Conservation (phyloP, 2,797 vertebrate genomes). For the Ctenopoma kingsleyae region DNA sequence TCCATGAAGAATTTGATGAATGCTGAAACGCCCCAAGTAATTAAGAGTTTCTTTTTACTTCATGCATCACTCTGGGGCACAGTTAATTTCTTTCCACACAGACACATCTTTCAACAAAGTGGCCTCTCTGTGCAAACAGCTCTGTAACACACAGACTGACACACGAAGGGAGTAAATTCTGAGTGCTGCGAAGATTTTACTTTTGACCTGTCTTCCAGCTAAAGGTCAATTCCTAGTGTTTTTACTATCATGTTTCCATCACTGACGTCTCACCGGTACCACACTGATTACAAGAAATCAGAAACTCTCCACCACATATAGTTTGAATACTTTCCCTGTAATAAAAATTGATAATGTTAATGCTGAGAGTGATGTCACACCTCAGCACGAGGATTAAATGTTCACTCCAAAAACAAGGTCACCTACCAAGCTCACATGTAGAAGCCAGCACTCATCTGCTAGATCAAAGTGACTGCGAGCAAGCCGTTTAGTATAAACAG, state of each 20-base stretch:
- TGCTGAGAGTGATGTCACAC: neutral
- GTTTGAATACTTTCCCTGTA: neutral
- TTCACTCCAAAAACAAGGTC: conserved; percentile 10
- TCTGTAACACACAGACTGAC: conserved; percentile 5
- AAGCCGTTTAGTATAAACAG: conserved; percentile 14
- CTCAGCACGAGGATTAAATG: neutral
- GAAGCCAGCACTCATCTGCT: neutral
- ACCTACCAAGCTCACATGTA: neutral
- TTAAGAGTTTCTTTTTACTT: conserved; percentile 50
- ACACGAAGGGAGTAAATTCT: neutral
- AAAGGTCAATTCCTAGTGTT: too few species aligned
- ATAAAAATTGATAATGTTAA: too few species aligned
- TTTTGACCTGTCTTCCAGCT: neutral
- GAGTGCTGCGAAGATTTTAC: conserved; percentile 7
- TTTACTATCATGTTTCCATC: neutral
- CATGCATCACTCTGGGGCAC: conserved; percentile 27
- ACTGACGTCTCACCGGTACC: neutral
- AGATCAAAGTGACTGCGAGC: conserved; percentile 36
- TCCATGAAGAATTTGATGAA: conserved; percentile 33
- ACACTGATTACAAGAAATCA: neutral
- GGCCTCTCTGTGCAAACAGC: conserved; percentile 16
- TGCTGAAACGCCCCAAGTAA: conserved; percentile 28
- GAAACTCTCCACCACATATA: neutral
- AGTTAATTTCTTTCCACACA: conserved; percentile 32
- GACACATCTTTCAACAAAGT: conserved; percentile 38